A percentile compares a stretch with the other conserved stretches of the same genome.
Evolutionary conservation across 2,113 vertebrate species (phyloP).

Genomic region (Gila orcuttii): DNA sequence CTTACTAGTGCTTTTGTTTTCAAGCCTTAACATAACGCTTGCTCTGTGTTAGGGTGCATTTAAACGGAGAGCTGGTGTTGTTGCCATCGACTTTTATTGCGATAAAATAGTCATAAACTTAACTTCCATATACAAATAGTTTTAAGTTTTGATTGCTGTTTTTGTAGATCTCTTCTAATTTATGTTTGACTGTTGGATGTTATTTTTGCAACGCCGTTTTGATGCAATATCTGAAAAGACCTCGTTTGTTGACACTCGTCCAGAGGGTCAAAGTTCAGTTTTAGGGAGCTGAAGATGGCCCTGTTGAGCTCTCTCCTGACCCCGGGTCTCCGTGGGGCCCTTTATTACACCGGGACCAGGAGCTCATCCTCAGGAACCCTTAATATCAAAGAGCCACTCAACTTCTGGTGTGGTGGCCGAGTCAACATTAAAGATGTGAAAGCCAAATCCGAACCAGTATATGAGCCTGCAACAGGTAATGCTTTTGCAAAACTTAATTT

Average conservation of each 20-base stretch:
- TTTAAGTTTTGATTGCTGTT: too few species aligned
- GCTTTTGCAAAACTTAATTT: neutral
- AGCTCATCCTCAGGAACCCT: slow-evolving; percentile 76
- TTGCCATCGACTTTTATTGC: neutral
- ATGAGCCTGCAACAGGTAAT: slow-evolving; percentile 91
- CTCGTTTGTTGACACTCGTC: neutral
- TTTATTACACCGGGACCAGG: slow-evolving; percentile 64
- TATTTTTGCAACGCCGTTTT: neutral
- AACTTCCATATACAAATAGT: neutral
- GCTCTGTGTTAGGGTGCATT: neutral
- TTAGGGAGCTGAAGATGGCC: slow-evolving; percentile 46
- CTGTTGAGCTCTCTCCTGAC: slow-evolving; percentile 32
- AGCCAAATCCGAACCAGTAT: slow-evolving; percentile 75
- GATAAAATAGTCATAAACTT: neutral
- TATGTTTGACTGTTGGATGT: too few species aligned
- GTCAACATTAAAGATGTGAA: slow-evolving; percentile 71
- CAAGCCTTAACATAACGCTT: neutral
- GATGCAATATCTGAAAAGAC: neutral
- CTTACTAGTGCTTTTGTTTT: neutral
- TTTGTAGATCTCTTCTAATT: neutral
- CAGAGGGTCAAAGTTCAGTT: slow-evolving; percentile 5
- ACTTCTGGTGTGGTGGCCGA: slow-evolving; percentile 84
- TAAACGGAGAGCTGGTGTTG: neutral
- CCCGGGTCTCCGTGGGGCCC: slow-evolving; percentile 33
- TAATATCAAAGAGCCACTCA: slow-evolving; percentile 79